These are phyloP conservation scores for Ariolimax columbianus DNA, from an alignment of 2,888 invertebrate species.

Conservation along the genomic window DNA sequence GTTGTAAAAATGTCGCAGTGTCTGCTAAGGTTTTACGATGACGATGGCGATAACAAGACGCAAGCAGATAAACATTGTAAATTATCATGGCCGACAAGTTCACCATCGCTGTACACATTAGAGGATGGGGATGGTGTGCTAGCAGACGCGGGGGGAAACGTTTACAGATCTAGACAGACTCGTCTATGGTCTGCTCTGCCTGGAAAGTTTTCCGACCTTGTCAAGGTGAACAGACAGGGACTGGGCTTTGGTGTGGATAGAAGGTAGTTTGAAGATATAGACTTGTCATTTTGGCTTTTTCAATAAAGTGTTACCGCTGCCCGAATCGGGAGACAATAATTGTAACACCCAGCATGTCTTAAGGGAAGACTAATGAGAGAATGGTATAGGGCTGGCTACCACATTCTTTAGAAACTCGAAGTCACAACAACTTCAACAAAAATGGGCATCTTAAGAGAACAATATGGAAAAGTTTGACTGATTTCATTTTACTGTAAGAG, in stretches of 20 bases:
- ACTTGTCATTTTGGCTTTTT: too few relatives aligned
- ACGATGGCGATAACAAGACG: neutral
- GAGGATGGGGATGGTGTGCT: constrained; percentile 33
- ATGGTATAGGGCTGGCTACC: too few relatives aligned
- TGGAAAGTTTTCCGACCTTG: neutral
- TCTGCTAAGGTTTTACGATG: constrained; percentile 37
- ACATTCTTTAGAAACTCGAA: too few relatives aligned
- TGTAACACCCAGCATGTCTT: too few relatives aligned
- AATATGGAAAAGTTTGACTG: too few relatives aligned
- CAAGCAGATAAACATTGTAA: neutral
- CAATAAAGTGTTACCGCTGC: too few relatives aligned
- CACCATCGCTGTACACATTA: constrained; percentile 20
- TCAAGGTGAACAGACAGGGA: neutral
- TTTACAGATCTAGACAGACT: constrained; percentile 24
- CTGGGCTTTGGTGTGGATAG: neutral
- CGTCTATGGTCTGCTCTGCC: constrained; percentile 32
- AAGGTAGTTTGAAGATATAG: constrained; percentile 7
- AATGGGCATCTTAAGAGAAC: too few relatives aligned
- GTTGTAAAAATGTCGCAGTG: constrained; percentile 33
- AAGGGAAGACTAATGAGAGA: too few relatives aligned
- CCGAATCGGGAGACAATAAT: too few relatives aligned
- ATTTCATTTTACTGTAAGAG: too few relatives aligned
- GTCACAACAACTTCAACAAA: too few relatives aligned
- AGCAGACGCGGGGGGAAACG: constrained; percentile 34
- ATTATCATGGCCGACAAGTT: neutral